These are phyloP conservation scores for Parasteatoda lunata DNA, from an alignment of 2,888 invertebrate genomes.

Conservation along the genomic window DNA sequence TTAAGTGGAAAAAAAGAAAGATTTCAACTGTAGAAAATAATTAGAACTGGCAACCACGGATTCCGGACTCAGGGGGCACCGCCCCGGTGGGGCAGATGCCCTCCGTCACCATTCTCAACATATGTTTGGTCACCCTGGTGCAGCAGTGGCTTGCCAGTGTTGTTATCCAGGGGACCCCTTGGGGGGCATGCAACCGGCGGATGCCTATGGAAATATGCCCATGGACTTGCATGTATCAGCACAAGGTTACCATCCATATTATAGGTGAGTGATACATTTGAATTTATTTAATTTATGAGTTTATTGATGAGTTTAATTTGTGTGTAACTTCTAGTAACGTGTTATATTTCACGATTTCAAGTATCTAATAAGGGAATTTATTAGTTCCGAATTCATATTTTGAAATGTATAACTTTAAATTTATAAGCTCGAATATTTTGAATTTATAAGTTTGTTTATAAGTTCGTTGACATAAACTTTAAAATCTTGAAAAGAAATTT, in stretches of 20 bases:
- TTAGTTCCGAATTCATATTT: no score
- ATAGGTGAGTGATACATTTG: conserved; percentile 81
- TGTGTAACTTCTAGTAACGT: no score
- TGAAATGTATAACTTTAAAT: no score
- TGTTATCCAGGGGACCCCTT: conserved; percentile 58
- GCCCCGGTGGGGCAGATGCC: conserved; percentile 14
- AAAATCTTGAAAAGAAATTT: no score
- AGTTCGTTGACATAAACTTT: no score
- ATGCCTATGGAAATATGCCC: conserved; percentile 78
- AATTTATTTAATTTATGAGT: no score
- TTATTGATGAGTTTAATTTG: no score
- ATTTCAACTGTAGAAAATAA: background rate
- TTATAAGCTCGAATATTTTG: no score
- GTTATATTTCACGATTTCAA: no score
- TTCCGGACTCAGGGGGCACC: conserved; percentile 37
- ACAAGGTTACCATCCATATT: conserved; percentile 88
- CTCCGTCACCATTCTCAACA: conserved; percentile 31
- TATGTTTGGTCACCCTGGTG: conserved; percentile 35
- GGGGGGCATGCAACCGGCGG: conserved; percentile 41
- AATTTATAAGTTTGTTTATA: no score
- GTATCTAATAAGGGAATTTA: no score
- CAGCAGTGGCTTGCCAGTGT: conserved; percentile 57
- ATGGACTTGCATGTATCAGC: conserved; percentile 92
- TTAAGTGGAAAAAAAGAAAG: no score
- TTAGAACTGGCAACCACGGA: conserved; percentile 46